Conservation (phyloP, 2,113 vertebrate species). For the Alaudala cheleensis region DNA sequence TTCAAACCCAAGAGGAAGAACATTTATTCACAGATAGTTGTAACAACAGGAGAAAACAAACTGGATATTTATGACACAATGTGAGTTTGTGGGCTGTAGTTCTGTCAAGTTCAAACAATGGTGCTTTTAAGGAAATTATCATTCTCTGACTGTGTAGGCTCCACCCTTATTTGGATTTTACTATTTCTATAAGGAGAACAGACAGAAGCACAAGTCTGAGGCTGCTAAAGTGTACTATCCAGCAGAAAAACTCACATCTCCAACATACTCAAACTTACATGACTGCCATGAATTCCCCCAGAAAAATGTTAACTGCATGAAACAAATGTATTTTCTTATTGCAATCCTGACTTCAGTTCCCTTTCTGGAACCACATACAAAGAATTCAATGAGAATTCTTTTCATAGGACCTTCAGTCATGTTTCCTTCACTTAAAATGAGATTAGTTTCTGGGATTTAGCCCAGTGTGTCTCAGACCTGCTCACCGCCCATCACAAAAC, state of each 20-base stretch:
- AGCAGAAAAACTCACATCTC: not conserved
- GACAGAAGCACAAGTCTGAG: not conserved
- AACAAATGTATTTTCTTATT: not conserved
- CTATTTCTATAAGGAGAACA: not conserved
- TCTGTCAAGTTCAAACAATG: not conserved
- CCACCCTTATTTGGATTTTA: not conserved
- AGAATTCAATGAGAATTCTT: not conserved
- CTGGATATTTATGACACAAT: not conserved
- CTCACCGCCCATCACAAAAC: not conserved
- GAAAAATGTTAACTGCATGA: not conserved
- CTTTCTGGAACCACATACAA: not conserved
- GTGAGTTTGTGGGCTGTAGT: not conserved
- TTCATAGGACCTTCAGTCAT: not conserved
- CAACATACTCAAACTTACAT: not conserved
- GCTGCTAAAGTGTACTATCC: not conserved
- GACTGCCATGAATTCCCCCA: not conserved
- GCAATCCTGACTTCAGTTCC: not conserved
- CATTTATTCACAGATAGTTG: not conserved
- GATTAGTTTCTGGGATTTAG: not conserved
- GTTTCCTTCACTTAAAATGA: not conserved
- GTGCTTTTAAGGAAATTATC: not conserved
- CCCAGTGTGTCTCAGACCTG: not conserved
- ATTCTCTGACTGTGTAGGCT: not conserved
- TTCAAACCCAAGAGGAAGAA: not conserved
- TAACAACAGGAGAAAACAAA: slow-evolving; percentile 10